Percentiles rank a stretch among this genome's conserved stretches.
Evolutionary conservation across 2,888 invertebrate species (phyloP).

Genomic region (Escarpia spicata): DNA sequence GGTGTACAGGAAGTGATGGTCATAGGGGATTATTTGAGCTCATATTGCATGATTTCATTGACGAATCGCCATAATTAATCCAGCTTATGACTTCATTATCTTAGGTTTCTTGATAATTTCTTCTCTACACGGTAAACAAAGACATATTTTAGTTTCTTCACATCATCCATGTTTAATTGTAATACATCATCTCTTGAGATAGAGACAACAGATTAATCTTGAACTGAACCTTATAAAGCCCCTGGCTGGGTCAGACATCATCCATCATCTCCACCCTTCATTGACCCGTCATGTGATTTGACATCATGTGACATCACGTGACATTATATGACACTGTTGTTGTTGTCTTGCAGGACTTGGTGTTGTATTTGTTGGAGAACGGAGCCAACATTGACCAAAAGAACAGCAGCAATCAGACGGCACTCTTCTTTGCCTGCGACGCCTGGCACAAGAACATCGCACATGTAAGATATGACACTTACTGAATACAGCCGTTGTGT

Average conservation of each 20-base stretch:
- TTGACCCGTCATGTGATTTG: background rate
- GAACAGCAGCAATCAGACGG: constrained; percentile 57
- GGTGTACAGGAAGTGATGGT: no score
- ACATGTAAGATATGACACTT: background rate
- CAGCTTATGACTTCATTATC: background rate
- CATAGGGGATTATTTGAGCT: no score
- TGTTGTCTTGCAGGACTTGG: constrained; percentile 52
- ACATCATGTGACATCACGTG: background rate
- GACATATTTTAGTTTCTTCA: background rate
- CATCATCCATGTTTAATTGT: background rate
- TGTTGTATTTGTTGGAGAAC: constrained; percentile 56
- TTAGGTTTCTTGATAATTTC: background rate
- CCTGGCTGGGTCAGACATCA: background rate
- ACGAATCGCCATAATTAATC: no score
- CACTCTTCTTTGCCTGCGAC: constrained; percentile 60
- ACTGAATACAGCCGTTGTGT: background rate
- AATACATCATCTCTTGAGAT: background rate
- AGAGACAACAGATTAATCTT: background rate
- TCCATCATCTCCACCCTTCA: background rate
- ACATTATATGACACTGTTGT: background rate
- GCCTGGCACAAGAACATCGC: constrained; percentile 51
- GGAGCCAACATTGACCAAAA: constrained; percentile 61
- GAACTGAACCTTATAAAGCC: background rate
- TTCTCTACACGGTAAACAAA: background rate
- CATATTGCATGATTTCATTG: no score